Evolutionary conservation across 2,113 vertebrate genomes (phyloP).

Genomic region (Gallinago media): DNA sequence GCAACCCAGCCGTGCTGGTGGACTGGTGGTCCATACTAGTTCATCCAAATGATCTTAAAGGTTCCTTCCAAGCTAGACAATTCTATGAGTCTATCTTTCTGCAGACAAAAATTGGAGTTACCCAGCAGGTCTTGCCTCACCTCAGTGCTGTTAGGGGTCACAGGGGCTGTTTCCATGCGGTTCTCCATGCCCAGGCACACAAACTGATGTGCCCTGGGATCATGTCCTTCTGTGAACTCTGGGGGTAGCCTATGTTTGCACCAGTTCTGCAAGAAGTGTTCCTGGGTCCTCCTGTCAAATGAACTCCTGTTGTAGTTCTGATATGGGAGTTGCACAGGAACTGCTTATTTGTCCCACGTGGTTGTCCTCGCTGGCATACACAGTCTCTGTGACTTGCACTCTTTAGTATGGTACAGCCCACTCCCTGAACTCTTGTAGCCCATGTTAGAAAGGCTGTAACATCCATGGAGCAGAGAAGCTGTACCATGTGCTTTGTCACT

Average conservation of each 20-base stretch:
- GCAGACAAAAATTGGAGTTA: not conserved
- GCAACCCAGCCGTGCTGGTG: not conserved
- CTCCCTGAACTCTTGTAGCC: not conserved
- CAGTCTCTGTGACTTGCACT: not conserved
- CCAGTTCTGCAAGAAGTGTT: not conserved
- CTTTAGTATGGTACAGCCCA: not conserved
- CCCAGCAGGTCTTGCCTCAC: not conserved
- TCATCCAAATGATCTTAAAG: not conserved
- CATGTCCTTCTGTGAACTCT: not conserved
- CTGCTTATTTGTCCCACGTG: not conserved
- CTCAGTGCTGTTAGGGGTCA: not conserved
- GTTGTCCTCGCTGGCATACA: not conserved
- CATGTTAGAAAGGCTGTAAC: not conserved
- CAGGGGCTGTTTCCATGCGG: not conserved
- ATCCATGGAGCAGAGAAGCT: not conserved
- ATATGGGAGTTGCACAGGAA: not conserved
- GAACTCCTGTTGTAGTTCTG: accelerated
- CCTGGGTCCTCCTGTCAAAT: not conserved
- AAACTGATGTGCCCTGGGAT: no score
- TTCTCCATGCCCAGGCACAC: accelerated
- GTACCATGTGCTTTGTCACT: not conserved
- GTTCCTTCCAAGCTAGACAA: no score
- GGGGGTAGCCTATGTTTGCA: accelerated
- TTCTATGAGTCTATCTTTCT: not conserved
- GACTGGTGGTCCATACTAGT: not conserved